Percentiles rank a stretch among this genome's conserved stretches.
These are phyloP conservation scores for Zonitis immaculata DNA, from an alignment of 2,888 invertebrate genomes.

Conservation along the genomic window DNA sequence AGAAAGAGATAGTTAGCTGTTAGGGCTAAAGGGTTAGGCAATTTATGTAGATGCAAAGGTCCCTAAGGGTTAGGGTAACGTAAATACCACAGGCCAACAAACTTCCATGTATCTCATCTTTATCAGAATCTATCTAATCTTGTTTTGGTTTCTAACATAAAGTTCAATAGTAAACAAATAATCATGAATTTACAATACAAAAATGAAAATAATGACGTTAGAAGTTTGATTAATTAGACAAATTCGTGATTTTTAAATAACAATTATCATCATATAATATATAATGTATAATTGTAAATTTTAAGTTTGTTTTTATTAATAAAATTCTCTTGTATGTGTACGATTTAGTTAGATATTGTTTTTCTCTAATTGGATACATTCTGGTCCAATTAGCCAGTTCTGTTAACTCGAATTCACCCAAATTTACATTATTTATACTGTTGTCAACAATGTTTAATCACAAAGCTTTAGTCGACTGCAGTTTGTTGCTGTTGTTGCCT, in stretches of 20 bases:
- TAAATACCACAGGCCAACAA: conserved; percentile 13
- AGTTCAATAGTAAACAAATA: background rate
- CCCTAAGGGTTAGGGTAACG: conserved; percentile 16
- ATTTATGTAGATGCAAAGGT: conserved; percentile 21
- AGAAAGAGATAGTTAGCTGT: conserved; percentile 12
- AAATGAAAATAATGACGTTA: too few relatives aligned
- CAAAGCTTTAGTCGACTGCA: background rate
- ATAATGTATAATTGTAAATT: too few relatives aligned
- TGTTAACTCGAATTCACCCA: background rate
- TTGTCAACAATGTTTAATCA: background rate
- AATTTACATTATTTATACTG: background rate
- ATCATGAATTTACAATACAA: too few relatives aligned
- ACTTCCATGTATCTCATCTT: background rate
- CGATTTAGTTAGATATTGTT: background rate
- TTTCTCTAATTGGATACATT: background rate
- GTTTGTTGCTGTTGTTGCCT: background rate
- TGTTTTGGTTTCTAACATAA: background rate
- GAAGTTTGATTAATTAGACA: too few relatives aligned
- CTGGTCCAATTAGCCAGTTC: background rate
- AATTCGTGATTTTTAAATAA: too few relatives aligned
- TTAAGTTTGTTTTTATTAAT: background rate
- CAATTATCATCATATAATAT: too few relatives aligned
- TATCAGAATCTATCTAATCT: background rate
- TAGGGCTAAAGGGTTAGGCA: conserved; percentile 20
- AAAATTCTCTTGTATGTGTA: background rate